phyloP scores from a whole-genome alignment of 1,140 invertebrate species.

The Eubasilissa regina region DNA sequence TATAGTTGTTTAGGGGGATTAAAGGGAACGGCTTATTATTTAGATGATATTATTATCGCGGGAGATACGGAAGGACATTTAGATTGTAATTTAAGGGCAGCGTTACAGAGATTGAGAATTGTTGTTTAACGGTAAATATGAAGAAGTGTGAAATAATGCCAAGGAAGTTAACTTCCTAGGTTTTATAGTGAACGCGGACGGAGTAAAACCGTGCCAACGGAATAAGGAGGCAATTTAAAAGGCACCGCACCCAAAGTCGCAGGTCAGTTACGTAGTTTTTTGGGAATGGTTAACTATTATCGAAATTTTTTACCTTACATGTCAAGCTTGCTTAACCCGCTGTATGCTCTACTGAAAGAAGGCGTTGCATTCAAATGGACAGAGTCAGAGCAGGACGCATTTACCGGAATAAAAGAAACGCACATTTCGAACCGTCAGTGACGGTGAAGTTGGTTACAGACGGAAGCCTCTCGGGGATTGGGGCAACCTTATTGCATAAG shows the following conservation, averaged over 20 bases:
- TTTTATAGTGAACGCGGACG: not conserved
- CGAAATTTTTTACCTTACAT: not conserved
- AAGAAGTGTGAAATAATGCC: too few relatives aligned
- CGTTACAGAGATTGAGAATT: too few relatives aligned
- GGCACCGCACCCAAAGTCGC: not conserved
- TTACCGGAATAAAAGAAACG: not conserved
- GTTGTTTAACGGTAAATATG: too few relatives aligned
- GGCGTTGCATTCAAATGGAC: not conserved
- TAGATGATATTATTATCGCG: too few relatives aligned
- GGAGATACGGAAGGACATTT: too few relatives aligned
- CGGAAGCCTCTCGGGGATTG: not conserved
- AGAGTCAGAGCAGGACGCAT: not conserved
- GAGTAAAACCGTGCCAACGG: not conserved
- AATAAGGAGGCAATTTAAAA: not conserved
- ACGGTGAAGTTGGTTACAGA: not conserved
- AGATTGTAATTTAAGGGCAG: too few relatives aligned
- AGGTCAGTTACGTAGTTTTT: not conserved
- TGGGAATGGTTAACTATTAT: not conserved
- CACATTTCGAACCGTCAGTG: too few relatives aligned
- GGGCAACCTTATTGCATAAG: not conserved
- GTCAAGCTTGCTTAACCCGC: not conserved
- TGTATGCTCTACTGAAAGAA: not conserved
- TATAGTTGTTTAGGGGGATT: too few relatives aligned
- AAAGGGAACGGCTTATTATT: too few relatives aligned
- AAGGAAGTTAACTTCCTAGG: not conserved